Evolutionary conservation across 2,888 invertebrate genomes (phyloP).

Genomic region (Junonia oenone): DNA sequence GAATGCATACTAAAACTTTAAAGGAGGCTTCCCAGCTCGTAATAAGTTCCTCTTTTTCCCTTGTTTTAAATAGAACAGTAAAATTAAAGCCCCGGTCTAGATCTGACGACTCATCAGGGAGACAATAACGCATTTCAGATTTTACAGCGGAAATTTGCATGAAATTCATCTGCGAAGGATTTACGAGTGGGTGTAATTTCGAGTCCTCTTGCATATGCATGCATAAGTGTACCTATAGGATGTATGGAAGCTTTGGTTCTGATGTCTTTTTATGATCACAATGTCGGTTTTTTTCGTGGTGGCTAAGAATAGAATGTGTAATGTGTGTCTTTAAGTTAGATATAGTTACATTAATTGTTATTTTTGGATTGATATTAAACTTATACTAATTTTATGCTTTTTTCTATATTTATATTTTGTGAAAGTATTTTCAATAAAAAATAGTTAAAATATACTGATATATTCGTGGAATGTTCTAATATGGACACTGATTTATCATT

Average conservation of each 20-base stretch:
- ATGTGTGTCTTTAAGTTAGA: too few relatives aligned
- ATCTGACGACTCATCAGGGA: constrained; percentile 34
- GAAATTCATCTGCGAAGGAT: constrained; percentile 47
- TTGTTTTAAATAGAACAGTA: constrained; percentile 19
- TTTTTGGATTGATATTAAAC: too few relatives aligned
- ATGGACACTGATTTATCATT: too few relatives aligned
- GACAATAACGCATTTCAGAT: constrained; percentile 37
- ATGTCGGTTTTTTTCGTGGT: too few relatives aligned
- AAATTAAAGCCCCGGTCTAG: constrained; percentile 28
- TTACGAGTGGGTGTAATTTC: constrained; percentile 47
- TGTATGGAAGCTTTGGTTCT: constrained; percentile 10
- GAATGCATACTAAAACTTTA: neutral
- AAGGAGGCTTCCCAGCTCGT: neutral
- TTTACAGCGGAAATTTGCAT: constrained; percentile 50
- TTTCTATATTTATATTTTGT: too few relatives aligned
- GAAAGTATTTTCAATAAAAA: too few relatives aligned
- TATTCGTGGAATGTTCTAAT: too few relatives aligned
- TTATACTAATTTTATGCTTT: too few relatives aligned
- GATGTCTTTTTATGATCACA: neutral
- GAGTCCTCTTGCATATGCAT: constrained; percentile 39
- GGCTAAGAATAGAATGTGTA: too few relatives aligned
- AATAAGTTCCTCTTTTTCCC: constrained; percentile 2
- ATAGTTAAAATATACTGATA: too few relatives aligned
- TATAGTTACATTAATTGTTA: too few relatives aligned
- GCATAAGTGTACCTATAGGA: constrained; percentile 14